phyloP scores from a whole-genome alignment of 1,140 invertebrate genomes.

The Trichonephila clavata region DNA sequence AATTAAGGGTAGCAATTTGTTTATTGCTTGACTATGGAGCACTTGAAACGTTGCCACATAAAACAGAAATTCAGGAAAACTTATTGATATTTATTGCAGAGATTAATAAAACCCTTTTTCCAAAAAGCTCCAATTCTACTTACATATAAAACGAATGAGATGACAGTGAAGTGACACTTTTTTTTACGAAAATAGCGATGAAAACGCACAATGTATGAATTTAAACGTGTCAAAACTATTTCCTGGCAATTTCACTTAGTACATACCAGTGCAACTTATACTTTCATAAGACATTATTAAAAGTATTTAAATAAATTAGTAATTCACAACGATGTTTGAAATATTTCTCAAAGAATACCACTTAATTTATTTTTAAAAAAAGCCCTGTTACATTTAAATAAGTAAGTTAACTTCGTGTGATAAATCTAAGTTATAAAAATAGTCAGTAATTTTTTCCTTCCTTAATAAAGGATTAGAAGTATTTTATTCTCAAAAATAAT shows the following conservation, averaged over 20 bases:
- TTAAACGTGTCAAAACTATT: background rate
- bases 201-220: background rate
- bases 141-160: slow-evolving; percentile 8
- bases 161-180: background rate
- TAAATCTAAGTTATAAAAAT: too few species aligned
- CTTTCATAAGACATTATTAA: too few species aligned
- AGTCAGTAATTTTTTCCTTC: too few species aligned
- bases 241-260: background rate
- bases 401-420: too few species aligned
- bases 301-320: too few species aligned
- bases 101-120: slow-evolving; percentile 27
- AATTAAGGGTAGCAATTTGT: slow-evolving; percentile 59
- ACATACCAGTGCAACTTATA: too few species aligned
- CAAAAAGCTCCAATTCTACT: background rate
- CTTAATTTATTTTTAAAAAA: too few species aligned
- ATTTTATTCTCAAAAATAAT: too few species aligned
- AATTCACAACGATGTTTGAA: too few species aligned
- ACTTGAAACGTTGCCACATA: background rate
- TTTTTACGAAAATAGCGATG: background rate
- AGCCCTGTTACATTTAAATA: too few species aligned
- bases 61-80: background rate
- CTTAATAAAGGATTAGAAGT: too few species aligned
- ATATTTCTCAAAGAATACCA: too few species aligned
- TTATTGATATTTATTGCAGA: slow-evolving; percentile 50
- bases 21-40: background rate